Conservation (phyloP, 2,797 vertebrate genomes). For the Mycteria americana region DNA sequence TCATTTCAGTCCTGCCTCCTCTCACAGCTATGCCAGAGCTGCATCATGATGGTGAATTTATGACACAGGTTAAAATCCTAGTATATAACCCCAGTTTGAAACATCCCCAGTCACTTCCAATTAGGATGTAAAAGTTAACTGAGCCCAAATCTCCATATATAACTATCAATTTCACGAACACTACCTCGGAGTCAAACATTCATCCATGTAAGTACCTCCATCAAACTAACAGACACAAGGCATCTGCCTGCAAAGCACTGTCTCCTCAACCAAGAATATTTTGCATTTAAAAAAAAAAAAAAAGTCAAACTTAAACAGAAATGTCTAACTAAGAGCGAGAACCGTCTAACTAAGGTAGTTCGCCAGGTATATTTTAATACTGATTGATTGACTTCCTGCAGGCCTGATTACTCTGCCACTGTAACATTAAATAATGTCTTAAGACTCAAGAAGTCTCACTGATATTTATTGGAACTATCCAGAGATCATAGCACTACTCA, state of each 20-base stretch:
- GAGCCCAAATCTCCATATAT: background rate
- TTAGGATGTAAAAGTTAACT: background rate
- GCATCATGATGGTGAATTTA: background rate
- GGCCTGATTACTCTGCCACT: background rate
- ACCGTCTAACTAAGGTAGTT: fast-evolving
- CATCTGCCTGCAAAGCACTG: background rate
- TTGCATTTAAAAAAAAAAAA: background rate
- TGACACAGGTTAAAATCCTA: background rate
- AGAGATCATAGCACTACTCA: background rate
- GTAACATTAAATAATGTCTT: background rate
- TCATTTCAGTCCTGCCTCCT: background rate
- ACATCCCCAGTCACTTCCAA: background rate
- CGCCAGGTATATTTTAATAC: background rate
- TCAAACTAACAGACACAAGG: background rate
- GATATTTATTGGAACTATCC: background rate
- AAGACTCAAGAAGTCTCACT: background rate
- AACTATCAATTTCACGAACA: background rate
- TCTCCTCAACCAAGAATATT: background rate
- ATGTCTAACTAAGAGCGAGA: background rate
- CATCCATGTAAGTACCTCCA: background rate
- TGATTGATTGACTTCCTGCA: background rate
- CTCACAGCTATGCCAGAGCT: background rate
- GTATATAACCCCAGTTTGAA: background rate
- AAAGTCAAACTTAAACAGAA: background rate
- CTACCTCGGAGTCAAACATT: background rate